These are phyloP conservation scores for Schizothorax lantsangensis DNA, from an alignment of 2,797 vertebrate genomes.

Conservation along the genomic window DNA sequence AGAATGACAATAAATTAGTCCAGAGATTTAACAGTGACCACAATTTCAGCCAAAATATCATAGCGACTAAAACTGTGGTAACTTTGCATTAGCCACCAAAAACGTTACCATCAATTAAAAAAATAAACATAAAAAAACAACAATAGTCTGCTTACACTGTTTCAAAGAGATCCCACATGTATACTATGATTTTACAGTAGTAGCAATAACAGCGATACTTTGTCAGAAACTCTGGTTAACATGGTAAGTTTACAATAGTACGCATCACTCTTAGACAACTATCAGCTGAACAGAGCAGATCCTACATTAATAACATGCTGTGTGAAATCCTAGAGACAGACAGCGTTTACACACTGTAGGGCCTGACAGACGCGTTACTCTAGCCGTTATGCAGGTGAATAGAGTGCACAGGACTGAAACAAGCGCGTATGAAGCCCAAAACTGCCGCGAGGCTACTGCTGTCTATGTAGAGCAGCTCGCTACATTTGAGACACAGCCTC, in stretches of 20 bases:
- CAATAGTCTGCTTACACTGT: not conserved
- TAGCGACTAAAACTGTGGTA: not conserved
- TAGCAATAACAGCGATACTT: not conserved
- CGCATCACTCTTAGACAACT: not conserved
- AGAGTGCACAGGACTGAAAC: not conserved
- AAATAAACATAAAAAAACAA: too few species aligned
- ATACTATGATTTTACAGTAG: not conserved
- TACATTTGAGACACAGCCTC: not conserved
- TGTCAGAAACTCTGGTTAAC: not conserved
- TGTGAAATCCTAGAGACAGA: not conserved
- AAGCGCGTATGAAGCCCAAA: not conserved
- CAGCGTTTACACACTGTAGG: fast-evolving
- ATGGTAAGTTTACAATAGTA: not conserved
- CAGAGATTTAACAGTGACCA: not conserved
- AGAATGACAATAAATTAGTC: not conserved
- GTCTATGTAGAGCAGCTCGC: not conserved
- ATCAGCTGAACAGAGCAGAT: not conserved
- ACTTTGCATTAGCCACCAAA: not conserved
- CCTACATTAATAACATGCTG: not conserved
- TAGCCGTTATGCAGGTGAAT: not conserved
- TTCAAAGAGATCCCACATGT: too few species aligned
- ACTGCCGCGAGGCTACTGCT: not conserved
- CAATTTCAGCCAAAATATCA: not conserved
- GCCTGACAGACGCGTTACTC: not conserved
- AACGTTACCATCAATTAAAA: not conserved